Evolutionary conservation across 2,797 vertebrate genomes (phyloP).

Genomic region (Oreochromis mossambicus): DNA sequence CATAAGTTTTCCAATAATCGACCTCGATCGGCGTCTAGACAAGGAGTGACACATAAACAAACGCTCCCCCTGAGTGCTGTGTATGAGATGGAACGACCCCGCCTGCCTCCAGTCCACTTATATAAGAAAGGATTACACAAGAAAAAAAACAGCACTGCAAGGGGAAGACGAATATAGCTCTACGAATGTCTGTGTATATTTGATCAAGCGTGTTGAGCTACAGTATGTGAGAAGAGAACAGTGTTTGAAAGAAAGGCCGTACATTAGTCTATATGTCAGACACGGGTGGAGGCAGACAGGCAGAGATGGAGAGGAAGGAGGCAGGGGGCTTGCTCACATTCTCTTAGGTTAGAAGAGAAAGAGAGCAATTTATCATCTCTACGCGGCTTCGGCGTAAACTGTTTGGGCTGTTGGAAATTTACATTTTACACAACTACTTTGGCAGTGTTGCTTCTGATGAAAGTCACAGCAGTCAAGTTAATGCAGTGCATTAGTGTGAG

Average conservation of each 20-base stretch:
- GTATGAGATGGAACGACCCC: constrained; percentile 50
- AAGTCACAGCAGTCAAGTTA: constrained; percentile 48
- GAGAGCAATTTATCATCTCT: constrained; percentile 53
- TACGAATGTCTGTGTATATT: constrained; percentile 37
- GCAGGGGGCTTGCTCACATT: constrained; percentile 14
- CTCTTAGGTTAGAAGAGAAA: constrained; percentile 15
- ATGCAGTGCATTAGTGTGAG: constrained; percentile 48
- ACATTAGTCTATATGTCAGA: constrained; percentile 46
- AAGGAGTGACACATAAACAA: constrained; percentile 31
- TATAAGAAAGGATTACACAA: constrained; percentile 67
- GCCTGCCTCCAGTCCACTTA: constrained; percentile 63
- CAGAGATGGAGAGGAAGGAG: constrained; percentile 28
- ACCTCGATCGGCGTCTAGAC: constrained; percentile 66
- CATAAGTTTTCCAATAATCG: constrained; percentile 34
- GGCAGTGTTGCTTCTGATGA: constrained; percentile 30
- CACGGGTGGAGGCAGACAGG: constrained; percentile 20
- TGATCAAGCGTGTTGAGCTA: constrained; percentile 55
- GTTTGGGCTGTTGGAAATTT: constrained; percentile 47
- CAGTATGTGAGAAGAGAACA: constrained; percentile 34
- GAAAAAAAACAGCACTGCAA: constrained; percentile 12
- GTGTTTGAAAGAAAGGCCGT: constrained; percentile 43
- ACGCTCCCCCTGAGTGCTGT: constrained; percentile 19
- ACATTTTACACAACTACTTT: constrained; percentile 46
- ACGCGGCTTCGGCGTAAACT: constrained; percentile 26
- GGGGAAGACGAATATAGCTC: constrained; percentile 60